Evolutionary conservation across 2,113 vertebrate species (phyloP).

Genomic region (Anarhynchus alexandrinus): DNA sequence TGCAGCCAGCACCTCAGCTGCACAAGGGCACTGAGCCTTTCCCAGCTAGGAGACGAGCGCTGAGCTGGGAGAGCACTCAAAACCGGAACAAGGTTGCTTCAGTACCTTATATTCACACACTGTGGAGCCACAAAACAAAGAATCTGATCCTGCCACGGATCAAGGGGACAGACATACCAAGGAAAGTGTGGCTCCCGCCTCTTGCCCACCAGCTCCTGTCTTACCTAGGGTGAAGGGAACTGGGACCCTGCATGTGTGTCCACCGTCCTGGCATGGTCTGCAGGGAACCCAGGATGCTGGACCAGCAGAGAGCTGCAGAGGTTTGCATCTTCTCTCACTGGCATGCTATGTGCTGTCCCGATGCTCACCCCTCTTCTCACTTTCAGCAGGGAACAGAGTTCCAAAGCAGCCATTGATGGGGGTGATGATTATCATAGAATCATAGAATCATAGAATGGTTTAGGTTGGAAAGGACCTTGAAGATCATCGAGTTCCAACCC

Average conservation of each 20-base stretch:
- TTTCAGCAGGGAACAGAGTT: neutral
- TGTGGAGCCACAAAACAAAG: neutral
- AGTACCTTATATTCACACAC: rapidly evolving
- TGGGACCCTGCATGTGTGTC: neutral
- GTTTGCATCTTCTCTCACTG: neutral
- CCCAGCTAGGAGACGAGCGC: too few species aligned
- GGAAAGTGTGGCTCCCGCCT: neutral
- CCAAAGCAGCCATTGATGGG: neutral
- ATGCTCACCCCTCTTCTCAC: neutral
- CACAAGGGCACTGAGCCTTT: neutral
- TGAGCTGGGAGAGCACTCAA: too few species aligned
- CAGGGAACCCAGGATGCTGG: neutral
- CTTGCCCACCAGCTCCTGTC: rapidly evolving
- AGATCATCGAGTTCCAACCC: too few species aligned
- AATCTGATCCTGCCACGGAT: neutral
- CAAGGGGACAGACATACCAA: neutral
- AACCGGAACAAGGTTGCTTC: too few species aligned
- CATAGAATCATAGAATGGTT: too few species aligned
- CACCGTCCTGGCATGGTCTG: neutral
- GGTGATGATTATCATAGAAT: neutral
- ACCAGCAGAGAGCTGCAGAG: neutral
- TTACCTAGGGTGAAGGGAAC: neutral
- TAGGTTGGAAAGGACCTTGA: too few species aligned
- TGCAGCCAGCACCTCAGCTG: neutral
- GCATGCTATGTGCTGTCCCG: rapidly evolving